Conservation (phyloP, 1,140 invertebrate species). For the Trachymyrmex cornetzi region DNA sequence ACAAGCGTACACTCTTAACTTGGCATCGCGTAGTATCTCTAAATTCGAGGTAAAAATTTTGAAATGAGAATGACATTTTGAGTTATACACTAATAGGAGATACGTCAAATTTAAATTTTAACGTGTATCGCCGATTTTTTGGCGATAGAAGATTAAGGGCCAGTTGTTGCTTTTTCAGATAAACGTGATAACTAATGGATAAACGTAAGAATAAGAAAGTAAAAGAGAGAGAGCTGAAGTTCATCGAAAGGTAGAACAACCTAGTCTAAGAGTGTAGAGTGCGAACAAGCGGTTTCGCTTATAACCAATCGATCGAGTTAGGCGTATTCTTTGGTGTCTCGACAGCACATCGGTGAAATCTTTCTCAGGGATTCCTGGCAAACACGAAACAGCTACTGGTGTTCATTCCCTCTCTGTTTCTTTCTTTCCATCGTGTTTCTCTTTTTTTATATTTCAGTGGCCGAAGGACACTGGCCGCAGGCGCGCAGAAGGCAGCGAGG, state of each 20-base stretch:
- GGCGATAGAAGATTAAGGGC: too few relatives aligned
- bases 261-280: not conserved
- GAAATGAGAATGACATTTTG: too few relatives aligned
- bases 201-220: too few relatives aligned
- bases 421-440: slow-evolving; percentile 32
- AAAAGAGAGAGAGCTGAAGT: too few relatives aligned
- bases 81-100: too few relatives aligned
- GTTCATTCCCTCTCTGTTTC: slow-evolving; percentile 38
- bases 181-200: too few relatives aligned
- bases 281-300: not conserved
- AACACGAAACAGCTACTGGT: slow-evolving; percentile 63
- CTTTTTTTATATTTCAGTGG: slow-evolving; percentile 25
- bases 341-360: slow-evolving; percentile 51
- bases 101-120: too few relatives aligned
- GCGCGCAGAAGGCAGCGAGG: slow-evolving; percentile 75
- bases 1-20: not conserved
- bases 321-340: slow-evolving; percentile 19
- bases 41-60: too few relatives aligned
- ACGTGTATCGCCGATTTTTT: too few relatives aligned
- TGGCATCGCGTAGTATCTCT: too few relatives aligned
- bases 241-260: too few relatives aligned
- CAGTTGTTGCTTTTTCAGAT: too few relatives aligned
- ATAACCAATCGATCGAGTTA: not conserved
- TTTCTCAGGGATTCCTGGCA: slow-evolving; percentile 61
- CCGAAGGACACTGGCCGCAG: slow-evolving; percentile 75